phyloP scores from a whole-genome alignment of 2,888 invertebrate genomes.

The Cryptocephalus primarius region DNA sequence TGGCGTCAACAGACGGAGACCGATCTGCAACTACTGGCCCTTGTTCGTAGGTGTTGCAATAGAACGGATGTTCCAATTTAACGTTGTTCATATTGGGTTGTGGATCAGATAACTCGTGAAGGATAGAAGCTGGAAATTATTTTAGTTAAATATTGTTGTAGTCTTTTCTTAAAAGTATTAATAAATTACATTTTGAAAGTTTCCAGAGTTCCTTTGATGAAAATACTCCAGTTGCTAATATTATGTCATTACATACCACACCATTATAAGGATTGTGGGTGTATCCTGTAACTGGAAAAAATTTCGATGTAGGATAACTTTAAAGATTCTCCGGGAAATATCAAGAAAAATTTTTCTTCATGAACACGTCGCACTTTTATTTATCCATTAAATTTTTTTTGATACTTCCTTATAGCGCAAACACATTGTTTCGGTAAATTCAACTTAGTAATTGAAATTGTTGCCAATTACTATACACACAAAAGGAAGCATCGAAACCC shows the following conservation, averaged over 20 bases:
- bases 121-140: slow-evolving; percentile 69
- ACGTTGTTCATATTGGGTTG: slow-evolving; percentile 56
- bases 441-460: slow-evolving; percentile 13
- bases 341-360: too few species aligned
- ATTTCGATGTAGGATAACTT: slow-evolving; percentile 2
- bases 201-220: slow-evolving; percentile 98
- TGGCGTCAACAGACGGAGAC: slow-evolving; percentile 40
- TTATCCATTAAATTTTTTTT: too few species aligned
- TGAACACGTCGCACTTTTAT: too few species aligned
- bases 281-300: slow-evolving; percentile 50
- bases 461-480: slow-evolving; percentile 17
- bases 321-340: background rate
- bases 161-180: background rate
- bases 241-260: slow-evolving; percentile 97
- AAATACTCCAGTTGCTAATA: slow-evolving; percentile 99
- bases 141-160: background rate
- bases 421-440: too few species aligned
- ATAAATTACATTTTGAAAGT: slow-evolving; percentile 69
- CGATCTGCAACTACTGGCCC: slow-evolving; percentile 44
- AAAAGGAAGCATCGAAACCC: slow-evolving; percentile 7
- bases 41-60: slow-evolving; percentile 70
- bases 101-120: slow-evolving; percentile 77
- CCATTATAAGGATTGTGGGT: slow-evolving; percentile 96
- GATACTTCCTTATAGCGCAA: too few species aligned
- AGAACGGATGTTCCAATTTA: slow-evolving; percentile 75